Base-by-base conservation (phyloP, 2,888 invertebrate species). In the Eilema griseolum region DNA sequence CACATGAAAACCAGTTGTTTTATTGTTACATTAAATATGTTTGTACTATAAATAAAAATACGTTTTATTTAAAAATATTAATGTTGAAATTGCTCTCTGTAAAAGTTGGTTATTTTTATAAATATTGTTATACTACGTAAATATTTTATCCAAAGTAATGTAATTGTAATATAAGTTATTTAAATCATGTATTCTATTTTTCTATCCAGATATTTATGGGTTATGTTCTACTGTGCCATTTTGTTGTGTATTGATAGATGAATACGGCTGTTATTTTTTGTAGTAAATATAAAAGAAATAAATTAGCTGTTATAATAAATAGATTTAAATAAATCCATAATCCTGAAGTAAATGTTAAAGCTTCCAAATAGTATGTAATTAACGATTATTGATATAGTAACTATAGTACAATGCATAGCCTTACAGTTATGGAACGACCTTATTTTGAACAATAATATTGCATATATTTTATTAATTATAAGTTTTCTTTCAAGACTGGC, bases 341-440 rank as follows among this genome's bases (percentile, higher is more conserved):
- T 88, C 87, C 78, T 86, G 84, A 79, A 75, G 81, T 83, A 86
- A 83, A 85, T 85, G 85, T 88, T 88, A 79, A 83, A 85, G 83
- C 86, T 88, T 89, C 80, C 72, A 64, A 76, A 77, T 70, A 77
- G 73, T 65, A 61, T n/a, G 26, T 74, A 70, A 66, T 66, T 59
- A 63, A 60, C 69, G 71, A 75, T 62, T 76, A 73, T 72, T 78
- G 78, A 80, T 79, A 82, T 85, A 72, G 86, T 83, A 79, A 92
- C 91, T 91, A 91, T 91, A 93, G 93, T 94, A 94, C 94, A 94
- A 94, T 86, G 79, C 86, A 82, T 91, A 93, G 94, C 94, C 93
- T 94, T 94, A 91, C 76, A 75, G 88, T 89, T 86, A 87, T 90
- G 67, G 81, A 83, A 89, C 88, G 88, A 88, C 85, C 75, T 67